These are phyloP conservation scores for Pangasius sanitwongsei DNA, from an alignment of 2,797 vertebrate species.

Conservation along the genomic window DNA sequence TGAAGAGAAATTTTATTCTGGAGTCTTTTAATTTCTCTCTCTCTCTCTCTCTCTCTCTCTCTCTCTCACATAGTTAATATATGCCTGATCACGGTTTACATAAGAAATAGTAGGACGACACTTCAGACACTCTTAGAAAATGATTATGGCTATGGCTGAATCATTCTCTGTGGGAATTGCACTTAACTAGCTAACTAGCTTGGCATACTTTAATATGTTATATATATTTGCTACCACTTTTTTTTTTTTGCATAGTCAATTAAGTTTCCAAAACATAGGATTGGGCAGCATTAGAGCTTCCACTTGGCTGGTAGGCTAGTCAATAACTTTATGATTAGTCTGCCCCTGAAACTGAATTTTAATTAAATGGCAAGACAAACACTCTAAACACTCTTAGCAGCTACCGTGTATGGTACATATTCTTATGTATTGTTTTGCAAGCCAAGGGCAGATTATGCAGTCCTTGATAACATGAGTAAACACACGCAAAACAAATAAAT, in stretches of 20 bases:
- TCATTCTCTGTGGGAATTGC: background rate
- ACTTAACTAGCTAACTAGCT: background rate
- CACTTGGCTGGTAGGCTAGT: background rate
- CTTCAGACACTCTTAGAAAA: background rate
- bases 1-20: background rate
- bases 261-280: background rate
- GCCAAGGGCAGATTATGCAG: background rate
- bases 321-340: background rate
- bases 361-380: background rate
- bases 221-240: background rate
- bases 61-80: constrained; percentile 18
- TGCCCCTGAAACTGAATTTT: background rate
- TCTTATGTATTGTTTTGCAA: background rate
- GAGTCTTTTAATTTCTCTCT: constrained; percentile 12
- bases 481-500: background rate
- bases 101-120: constrained; percentile 21
- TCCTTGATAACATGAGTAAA: background rate
- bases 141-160: background rate
- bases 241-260: background rate
- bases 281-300: background rate
- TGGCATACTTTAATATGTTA: background rate
- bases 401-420: background rate
- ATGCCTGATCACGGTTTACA: constrained; percentile 24
- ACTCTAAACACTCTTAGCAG: background rate
- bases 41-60: background rate